Base-by-base conservation (phyloP, 2,888 invertebrate species). In the Horisme vitalbata region DNA sequence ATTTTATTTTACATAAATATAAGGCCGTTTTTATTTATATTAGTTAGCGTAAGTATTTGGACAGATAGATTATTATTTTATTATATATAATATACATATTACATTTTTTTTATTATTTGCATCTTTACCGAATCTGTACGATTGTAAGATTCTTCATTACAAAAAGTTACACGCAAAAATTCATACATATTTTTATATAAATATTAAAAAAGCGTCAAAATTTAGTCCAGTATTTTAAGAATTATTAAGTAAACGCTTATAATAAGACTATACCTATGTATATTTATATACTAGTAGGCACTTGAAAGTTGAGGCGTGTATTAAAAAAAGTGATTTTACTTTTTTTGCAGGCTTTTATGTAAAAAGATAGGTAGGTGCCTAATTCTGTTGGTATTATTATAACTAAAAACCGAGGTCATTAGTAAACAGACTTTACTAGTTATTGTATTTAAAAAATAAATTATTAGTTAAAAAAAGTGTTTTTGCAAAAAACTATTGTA, bases 221-320 rank as follows among this genome's bases (percentile, higher is more conserved):
- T 26, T 28, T 27, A 33, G 26, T 21, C 10, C 13, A 41, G 34
- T 43, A 41, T 37, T 36, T 31, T 24, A 13, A 39, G 31, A 28
- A 35, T 20, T 39, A 3, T n/a, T 41, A 38, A 24, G 33, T 48
- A 52, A 36, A 24, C 14, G 21, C 37, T 46, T 52, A 57, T 30
- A 23, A 34, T 41, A 39, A 3, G 9, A 32, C 13, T 26, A 36
- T 26, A 38, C 1, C 32, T 58, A 52, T 63, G 55, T 58, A 60
- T 57, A 59, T 55, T 59, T 58, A 60, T 54, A 63, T 61, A 70
- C 75, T 78, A 71, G 37, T 76, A 80, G 81, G 81, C 80, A 80
- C 80, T 80, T 80, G 64, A 69, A 72, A 79, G 77, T 70, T 69
- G 63, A 48, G 52, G 52, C 64, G 61, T 43, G 45, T 39, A 15